Evolutionary conservation across 2,888 invertebrate genomes (phyloP).

Genomic region (Cryptocheilus praepositus): DNA sequence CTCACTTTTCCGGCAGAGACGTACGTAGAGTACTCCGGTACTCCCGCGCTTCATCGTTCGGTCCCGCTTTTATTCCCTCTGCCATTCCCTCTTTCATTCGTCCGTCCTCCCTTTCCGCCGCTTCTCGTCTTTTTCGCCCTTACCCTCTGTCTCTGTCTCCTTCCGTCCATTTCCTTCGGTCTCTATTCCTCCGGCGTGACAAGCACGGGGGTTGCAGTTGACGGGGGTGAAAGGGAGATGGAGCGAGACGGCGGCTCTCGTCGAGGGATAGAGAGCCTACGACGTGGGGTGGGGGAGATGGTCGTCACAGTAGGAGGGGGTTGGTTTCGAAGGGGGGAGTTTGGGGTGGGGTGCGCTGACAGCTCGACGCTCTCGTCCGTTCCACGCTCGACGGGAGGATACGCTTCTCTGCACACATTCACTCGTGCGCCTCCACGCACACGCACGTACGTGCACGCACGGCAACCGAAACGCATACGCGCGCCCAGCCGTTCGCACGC

Average conservation of each 20-base stretch:
- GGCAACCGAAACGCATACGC: too few species aligned
- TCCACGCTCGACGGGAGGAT: constrained; percentile 70
- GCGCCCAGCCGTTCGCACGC: constrained; percentile 14
- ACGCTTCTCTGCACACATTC: constrained; percentile 74
- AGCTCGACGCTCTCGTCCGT: constrained; percentile 73
- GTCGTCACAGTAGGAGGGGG: constrained; percentile 57
- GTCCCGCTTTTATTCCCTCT: neutral
- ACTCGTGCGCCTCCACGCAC: constrained; percentile 26
- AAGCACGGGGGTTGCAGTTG: neutral
- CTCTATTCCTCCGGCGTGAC: neutral
- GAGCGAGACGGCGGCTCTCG: neutral
- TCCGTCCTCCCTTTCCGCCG: constrained; percentile 2
- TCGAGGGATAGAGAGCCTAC: constrained; percentile 6
- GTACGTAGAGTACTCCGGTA: constrained; percentile 3
- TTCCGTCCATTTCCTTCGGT: neutral
- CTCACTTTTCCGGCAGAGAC: constrained; percentile 41
- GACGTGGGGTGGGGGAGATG: constrained; percentile 35
- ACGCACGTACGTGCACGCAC: too few species aligned
- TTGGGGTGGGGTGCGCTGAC: constrained; percentile 74
- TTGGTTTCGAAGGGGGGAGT: constrained; percentile 66
- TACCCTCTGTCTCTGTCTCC: neutral
- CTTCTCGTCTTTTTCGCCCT: neutral
- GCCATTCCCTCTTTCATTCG: neutral
- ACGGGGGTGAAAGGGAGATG: constrained; percentile 11
- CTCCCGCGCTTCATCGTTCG: constrained; percentile 1